Evolutionary conservation across 1,140 invertebrate species (phyloP).

Genomic region (Yoshiicerus persimilis): DNA sequence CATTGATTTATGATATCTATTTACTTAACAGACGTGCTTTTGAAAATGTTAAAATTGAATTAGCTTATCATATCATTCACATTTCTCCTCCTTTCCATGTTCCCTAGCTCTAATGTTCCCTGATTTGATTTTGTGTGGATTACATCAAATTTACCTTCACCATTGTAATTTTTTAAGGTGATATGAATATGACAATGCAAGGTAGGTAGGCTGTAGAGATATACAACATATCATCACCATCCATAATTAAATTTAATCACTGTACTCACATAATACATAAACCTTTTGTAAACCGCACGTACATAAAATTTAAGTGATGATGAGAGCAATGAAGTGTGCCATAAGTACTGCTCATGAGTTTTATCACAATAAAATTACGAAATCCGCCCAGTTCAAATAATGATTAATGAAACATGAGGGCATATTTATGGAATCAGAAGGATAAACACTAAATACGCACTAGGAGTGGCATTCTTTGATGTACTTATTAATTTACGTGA

Average conservation of each 20-base stretch:
- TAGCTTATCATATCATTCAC: neutral
- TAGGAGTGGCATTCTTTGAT: no score
- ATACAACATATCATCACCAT: neutral
- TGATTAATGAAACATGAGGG: neutral
- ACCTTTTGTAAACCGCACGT: neutral
- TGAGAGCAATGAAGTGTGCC: neutral
- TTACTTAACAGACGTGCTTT: neutral
- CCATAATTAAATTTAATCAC: neutral
- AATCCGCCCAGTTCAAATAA: neutral
- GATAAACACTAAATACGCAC: no score
- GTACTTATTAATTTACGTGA: no score
- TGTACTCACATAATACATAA: neutral
- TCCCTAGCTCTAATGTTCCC: neutral
- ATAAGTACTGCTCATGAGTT: neutral
- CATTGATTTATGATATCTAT: neutral
- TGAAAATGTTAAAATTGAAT: neutral
- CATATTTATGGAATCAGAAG: neutral
- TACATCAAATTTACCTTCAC: neutral
- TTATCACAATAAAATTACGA: neutral
- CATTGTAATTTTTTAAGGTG: neutral
- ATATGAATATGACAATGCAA: no score
- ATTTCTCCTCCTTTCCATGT: neutral
- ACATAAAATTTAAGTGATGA: no score
- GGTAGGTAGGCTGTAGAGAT: neutral
- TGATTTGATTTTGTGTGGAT: neutral